These are phyloP conservation scores for Macroteleia sp. DNA, from an alignment of 2,888 invertebrate genomes.

Conservation along the genomic window DNA sequence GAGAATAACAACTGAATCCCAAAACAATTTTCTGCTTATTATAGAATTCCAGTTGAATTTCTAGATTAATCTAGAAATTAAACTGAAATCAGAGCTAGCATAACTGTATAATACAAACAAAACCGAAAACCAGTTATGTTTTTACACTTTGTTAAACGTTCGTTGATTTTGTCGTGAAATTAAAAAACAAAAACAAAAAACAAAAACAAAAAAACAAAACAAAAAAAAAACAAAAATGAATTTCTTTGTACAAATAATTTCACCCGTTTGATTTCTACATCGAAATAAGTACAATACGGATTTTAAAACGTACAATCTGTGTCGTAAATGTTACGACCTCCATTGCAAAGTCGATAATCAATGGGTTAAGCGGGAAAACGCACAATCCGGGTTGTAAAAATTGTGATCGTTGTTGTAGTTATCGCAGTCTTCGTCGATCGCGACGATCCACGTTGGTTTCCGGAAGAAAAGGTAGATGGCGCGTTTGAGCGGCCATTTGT, in stretches of 20 bases:
- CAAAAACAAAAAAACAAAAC: not conserved
- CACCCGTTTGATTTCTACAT: not conserved
- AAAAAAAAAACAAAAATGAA: too few species aligned
- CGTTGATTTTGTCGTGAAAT: too few species aligned
- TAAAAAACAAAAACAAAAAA: too few species aligned
- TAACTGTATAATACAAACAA: too few species aligned
- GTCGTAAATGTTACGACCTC: not conserved
- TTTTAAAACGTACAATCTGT: not conserved
- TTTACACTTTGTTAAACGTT: too few species aligned
- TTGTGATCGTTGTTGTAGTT: constrained; percentile 24
- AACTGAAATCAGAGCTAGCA: too few species aligned
- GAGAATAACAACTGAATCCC: not conserved
- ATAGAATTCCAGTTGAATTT: too few species aligned
- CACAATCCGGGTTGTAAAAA: constrained; percentile 14
- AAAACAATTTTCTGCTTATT: too few species aligned
- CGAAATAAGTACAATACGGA: not conserved
- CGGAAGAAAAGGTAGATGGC: constrained; percentile 9
- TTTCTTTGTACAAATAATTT: too few species aligned
- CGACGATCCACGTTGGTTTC: not conserved
- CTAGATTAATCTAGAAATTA: too few species aligned
- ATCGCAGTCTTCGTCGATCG: not conserved
- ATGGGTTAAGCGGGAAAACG: not conserved
- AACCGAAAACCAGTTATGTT: too few species aligned
- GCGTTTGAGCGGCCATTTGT: not conserved
- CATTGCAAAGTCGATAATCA: not conserved